Conservation (phyloP, 2,797 vertebrate species). For the Crocidura indochinensis region DNA sequence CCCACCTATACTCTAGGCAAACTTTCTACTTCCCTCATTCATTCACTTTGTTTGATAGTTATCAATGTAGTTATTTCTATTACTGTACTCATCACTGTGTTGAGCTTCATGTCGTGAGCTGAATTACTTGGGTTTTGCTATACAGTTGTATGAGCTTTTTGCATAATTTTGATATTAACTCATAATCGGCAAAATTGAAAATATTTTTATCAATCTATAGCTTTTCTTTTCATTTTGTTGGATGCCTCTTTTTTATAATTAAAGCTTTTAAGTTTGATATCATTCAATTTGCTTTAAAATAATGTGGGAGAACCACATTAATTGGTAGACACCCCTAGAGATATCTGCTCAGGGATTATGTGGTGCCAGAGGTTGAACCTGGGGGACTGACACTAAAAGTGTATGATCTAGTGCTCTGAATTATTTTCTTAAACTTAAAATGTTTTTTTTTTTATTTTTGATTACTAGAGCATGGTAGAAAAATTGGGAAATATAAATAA, state of each 20-base stretch:
- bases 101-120: background rate
- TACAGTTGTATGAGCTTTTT: background rate
- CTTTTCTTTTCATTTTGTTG: slow-evolving; percentile 44
- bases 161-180: background rate
- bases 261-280: background rate
- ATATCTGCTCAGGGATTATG: too few species aligned
- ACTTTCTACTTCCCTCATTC: too few species aligned
- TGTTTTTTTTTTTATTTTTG: slow-evolving; percentile 43
- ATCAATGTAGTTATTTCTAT: too few species aligned
- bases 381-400: too few species aligned
- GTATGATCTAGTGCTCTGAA: too few species aligned
- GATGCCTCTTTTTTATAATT: background rate
- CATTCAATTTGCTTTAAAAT: slow-evolving; percentile 43
- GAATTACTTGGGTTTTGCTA: slow-evolving; percentile 23
- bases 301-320: background rate
- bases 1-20: too few species aligned
- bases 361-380: too few species aligned
- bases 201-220: slow-evolving; percentile 15
- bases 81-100: too few species aligned
- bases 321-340: too few species aligned
- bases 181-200: background rate
- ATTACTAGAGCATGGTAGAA: background rate
- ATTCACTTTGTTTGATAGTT: too few species aligned
- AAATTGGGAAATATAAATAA: slow-evolving; percentile 32
- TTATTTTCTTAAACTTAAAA: slow-evolving; percentile 3